These are phyloP conservation scores for Trialeurodes vaporariorum DNA, from an alignment of 1,140 invertebrate genomes.

Conservation along the genomic window DNA sequence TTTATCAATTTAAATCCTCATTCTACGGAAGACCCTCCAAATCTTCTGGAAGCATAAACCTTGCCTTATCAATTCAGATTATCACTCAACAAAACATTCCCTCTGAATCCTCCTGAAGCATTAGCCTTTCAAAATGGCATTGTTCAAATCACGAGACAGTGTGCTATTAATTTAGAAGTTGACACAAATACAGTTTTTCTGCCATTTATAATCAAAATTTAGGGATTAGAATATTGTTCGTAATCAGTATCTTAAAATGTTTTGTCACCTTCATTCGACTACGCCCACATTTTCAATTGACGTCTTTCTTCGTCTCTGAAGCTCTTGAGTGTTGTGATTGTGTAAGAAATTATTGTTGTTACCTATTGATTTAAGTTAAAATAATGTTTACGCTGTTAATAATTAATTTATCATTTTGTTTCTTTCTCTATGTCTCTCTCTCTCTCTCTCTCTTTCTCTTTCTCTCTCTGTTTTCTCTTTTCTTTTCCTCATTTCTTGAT, in stretches of 20 bases:
- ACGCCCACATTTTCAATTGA: not conserved
- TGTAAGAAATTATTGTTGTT: slow-evolving; percentile 1
- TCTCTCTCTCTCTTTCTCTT: not conserved
- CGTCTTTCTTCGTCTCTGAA: not conserved
- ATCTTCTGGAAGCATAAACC: no score
- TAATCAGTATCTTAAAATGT: no score
- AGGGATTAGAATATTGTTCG: no score
- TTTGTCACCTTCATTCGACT: not conserved
- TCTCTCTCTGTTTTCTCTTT: not conserved
- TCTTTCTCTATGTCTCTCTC: not conserved
- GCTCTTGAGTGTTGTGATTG: not conserved
- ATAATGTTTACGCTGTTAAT: not conserved
- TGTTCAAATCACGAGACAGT: no score
- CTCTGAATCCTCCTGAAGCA: not conserved
- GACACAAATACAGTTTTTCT: no score
- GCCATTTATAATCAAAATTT: no score
- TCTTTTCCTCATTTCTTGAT: no score
- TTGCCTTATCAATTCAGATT: no score
- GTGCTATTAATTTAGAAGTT: no score
- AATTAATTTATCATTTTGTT: not conserved
- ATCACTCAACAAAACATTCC: no score
- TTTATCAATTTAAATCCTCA: no score
- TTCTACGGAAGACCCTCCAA: no score
- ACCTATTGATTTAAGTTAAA: slow-evolving; percentile 1
- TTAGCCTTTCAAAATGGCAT: not conserved